Evolutionary conservation across 2,888 invertebrate genomes (phyloP).

Genomic region (Petrolisthes manimaculis): DNA sequence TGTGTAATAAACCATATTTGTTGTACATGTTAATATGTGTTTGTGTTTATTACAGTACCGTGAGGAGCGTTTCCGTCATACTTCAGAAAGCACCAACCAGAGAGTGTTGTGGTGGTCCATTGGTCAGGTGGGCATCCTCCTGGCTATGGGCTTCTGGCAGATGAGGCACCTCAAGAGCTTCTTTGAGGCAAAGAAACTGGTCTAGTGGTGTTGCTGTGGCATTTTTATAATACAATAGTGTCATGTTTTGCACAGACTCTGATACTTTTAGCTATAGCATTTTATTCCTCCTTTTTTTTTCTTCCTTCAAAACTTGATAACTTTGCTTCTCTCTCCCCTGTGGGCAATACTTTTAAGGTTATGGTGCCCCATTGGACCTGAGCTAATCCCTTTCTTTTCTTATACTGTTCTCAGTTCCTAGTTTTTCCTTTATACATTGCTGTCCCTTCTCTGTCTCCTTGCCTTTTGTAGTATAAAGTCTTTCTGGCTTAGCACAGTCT

Average conservation of each 20-base stretch:
- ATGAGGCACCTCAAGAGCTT: conserved; percentile 99
- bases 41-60: conserved; percentile 13
- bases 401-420: background rate
- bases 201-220: conserved; percentile 72
- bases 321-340: background rate
- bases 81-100: conserved; percentile 45
- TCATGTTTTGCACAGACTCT: background rate
- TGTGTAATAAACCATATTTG: background rate
- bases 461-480: no score
- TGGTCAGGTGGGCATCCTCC: conserved; percentile 88
- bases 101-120: conserved; percentile 87
- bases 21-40: background rate
- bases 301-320: background rate
- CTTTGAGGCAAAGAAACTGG: conserved; percentile 99
- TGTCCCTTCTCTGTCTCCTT: no score
- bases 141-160: conserved; percentile 97
- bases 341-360: background rate
- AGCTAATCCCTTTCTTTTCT: background rate
- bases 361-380: background rate
- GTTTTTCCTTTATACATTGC: background rate
- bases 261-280: background rate
- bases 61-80: conserved; percentile 28
- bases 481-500: no score
- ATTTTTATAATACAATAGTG: background rate
- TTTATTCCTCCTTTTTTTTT: background rate